Evolutionary conservation across 2,797 vertebrate species (phyloP), one percentile per base, ranked within the genome.

Genomic region (Bradypodion pumilum): DNA sequence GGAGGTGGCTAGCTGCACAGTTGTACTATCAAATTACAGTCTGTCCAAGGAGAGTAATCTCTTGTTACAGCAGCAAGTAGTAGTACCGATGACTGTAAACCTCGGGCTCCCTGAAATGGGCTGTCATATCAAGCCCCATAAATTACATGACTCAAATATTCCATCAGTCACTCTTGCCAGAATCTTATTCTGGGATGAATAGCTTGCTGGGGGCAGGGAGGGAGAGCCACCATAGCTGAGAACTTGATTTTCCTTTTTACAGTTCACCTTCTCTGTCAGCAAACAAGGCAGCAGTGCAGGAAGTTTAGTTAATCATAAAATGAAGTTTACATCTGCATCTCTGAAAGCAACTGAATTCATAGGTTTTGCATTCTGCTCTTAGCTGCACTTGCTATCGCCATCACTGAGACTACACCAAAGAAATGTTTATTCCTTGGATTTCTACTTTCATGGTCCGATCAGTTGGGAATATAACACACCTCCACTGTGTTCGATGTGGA

Each of bases 31-130:
- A 94, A 95, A 95, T 95, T 95, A 95, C 92, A 93, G 88, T 92
- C 94, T 94, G 91, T 93, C 93, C 88, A 87, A 90, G 80, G 94
- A 94, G 91, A 94, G 92, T 92, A 92, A 94, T 94, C 94, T 95
- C 92, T 95, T 95, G 91, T 95, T 96, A 95, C 92, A 94, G 90
- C 93, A 94, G 93, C 93, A 95, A 92, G 92, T 93, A 89, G 89
- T 91, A 93, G 93, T 90, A 91, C 91, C 90, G 92, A 79, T 90
- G 89, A 93, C 91, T 90, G 92, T 94, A 94, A 94, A 90, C 88
- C 91, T 91, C 90, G 87, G 94, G 91, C 87, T 90, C 90, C 92
- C 92, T 94, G 92, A 93, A 91, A 91, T 90, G 93, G 91, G 86
- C 89, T 94, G 90, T 95, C 91, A 94, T 90, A 94, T 86, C 89